Evolutionary conservation across 1,140 invertebrate genomes (phyloP).

Genomic region (Rhizoglyphus robini): DNA sequence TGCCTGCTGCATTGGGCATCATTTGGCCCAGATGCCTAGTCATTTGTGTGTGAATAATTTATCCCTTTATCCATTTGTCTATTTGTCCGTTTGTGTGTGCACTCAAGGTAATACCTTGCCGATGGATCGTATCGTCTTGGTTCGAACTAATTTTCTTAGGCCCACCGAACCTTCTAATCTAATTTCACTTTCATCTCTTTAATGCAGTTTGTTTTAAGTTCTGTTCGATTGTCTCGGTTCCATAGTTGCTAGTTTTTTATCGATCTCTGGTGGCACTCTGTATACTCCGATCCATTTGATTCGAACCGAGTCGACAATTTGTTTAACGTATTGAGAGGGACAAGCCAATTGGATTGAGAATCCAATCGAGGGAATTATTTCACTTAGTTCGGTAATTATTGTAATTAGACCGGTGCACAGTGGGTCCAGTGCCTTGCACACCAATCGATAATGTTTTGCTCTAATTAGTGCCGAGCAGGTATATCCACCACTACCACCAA

Average conservation of each 20-base stretch:
- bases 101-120: slow-evolving; percentile 2
- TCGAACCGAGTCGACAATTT: too few species aligned
- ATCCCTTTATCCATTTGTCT: slow-evolving; percentile 12
- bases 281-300: not conserved
- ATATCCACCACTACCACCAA: too few species aligned
- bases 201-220: slow-evolving; percentile 1
- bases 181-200: slow-evolving; percentile 11
- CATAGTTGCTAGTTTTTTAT: not conserved
- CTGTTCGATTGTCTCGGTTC: not conserved
- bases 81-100: not conserved
- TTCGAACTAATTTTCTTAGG: not conserved
- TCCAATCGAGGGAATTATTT: too few species aligned
- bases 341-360: too few species aligned
- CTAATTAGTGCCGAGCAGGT: not conserved
- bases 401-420: not conserved
- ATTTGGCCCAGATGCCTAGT: not conserved
- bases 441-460: not conserved
- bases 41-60: slow-evolving; percentile 8
- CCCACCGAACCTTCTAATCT: not conserved
- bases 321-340: too few species aligned
- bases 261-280: too few species aligned
- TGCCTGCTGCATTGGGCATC: too few species aligned
- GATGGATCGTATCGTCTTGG: not conserved
- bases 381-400: not conserved
- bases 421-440: too few species aligned